Evolutionary conservation across 2,113 vertebrate species (phyloP), one percentile per base, ranked within the genome.

Genomic region (Axis porcinus): DNA sequence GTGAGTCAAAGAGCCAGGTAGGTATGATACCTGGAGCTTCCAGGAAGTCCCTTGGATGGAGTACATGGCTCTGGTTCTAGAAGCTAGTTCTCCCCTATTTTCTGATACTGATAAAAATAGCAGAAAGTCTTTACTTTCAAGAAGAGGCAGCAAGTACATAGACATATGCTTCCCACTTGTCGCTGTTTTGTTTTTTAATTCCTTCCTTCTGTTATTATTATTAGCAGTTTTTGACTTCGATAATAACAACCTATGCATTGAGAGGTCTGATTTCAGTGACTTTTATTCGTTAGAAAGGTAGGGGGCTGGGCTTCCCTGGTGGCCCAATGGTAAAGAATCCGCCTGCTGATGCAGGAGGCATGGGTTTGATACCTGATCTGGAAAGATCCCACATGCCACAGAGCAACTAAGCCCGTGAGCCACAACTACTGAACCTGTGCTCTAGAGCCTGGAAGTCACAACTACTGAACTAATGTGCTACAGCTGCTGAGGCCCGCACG

Each of bases 181-280:
- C 8, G 17, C 36, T 47, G 33, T n/a, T 93, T 93, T 90, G 14
- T 43, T 81, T 57, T 70, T 95, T 15, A 81, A 96, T 36, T 1
- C 74, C 57, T 81, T 40, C 7, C 23, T 96, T 81, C 40, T 57
- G n/a, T 70, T 70, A 70, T n/a, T 23, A 16, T n/a, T 86, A 55
- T 93, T 54, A 76, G 60, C 70, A 83, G 36, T 57, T 81, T 95
- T 89, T 67, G 23, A 58, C 76, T 81, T 92, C 23, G 55, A 27
- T 54, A 57, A 47, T 50, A 81, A 33, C 21, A 83, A 40, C 54
- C n/a, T 79, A 6, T 47, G 52, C 45, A 47, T 15, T 21, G 45
- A 45, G 62, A 83, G 28, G 60, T 57, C 95, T 83, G 47, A 62
- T 55, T 86, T 93, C 33, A 50, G 47, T 74, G n/a, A 74, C 27